Base-by-base conservation (phyloP, 2,113 vertebrate genomes). In the Oryzias melastigma region DNA sequence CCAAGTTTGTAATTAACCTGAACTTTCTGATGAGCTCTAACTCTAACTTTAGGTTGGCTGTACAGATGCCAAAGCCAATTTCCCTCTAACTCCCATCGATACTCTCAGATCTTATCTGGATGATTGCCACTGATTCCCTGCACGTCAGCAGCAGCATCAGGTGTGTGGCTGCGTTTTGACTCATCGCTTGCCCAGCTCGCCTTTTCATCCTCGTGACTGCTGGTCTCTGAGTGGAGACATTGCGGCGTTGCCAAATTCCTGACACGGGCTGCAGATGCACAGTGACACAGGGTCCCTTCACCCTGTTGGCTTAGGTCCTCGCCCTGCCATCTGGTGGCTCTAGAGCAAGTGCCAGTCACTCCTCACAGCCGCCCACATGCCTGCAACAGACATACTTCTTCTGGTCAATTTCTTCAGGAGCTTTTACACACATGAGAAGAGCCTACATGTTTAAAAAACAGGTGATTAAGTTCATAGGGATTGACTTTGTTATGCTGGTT, bases 261-360 rank as follows among this genome's bases (percentile, higher is more conserved):
- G 73, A 87, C 82, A 75, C 70, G 46, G 72, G 59, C 84, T 82
- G 78, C 86, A 87, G 89, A 87, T 85, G 75, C 79, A 78, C 75
- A 78, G 73, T 71, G 80, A 86, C 85, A 87, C 73, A 12, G 60
- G 80, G 88, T 85, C 85, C 82, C 74, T 60, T 79, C 78, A 84
- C 77, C 74, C 70, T 25, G n/a, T 77, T 81, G 86, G 79, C 88
- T 76, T 19, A 19, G 74, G 65, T 62, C 74, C 68, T 68, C 10
- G 62, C 85, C 84, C 40, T 50, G 72, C 89, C 91, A 92, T 92
- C 90, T 91, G 91, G 65, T 76, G 64, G 75, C 65, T 70, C 71
- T 12, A 60, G 58, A 83, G 78, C 75, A 85, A 81, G 79, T 89
- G 90, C 88, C 89, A 90, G 78, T 90, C 90, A 85, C 64, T 75